These are phyloP conservation scores for Pangasius larnaudii DNA, from an alignment of 2,797 vertebrate genomes.

Conservation along the genomic window DNA sequence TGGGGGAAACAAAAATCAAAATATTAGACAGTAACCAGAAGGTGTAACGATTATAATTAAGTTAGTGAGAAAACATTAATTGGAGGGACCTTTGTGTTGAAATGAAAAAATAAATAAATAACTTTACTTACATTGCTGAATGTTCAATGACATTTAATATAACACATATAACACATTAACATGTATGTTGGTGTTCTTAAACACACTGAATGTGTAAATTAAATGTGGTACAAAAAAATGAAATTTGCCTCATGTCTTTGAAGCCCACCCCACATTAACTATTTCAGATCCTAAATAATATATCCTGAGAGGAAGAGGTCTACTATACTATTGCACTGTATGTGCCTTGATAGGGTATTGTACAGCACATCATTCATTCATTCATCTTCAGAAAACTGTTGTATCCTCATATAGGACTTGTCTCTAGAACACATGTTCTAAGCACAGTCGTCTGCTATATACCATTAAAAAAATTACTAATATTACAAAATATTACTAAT, in stretches of 20 bases:
- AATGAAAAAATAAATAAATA: constrained; percentile 63
- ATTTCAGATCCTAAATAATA: background rate
- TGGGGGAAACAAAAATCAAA: constrained; percentile 5
- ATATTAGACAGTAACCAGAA: constrained; percentile 1
- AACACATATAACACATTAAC: constrained; percentile 76
- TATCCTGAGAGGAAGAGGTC: too few relatives aligned
- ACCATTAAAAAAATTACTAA: background rate
- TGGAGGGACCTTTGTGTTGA: constrained; percentile 34
- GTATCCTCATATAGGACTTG: background rate
- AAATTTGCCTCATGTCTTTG: constrained; percentile 23
- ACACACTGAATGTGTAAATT: constrained; percentile 87
- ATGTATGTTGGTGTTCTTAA: constrained; percentile 86
- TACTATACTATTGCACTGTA: background rate
- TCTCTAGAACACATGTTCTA: background rate
- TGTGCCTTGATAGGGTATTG: background rate
- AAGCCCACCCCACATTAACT: background rate
- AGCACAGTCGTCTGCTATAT: background rate
- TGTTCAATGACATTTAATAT: constrained; percentile 72
- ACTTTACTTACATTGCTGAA: constrained; percentile 73
- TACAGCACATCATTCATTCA: background rate
- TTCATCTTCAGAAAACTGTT: background rate
- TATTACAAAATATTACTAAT: background rate
- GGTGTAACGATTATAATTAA: background rate
- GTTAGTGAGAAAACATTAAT: constrained; percentile 12
- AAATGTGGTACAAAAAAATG: constrained; percentile 76